Evolutionary conservation across 2,888 invertebrate species (phyloP).

Genomic region (Mayetiola destructor): DNA sequence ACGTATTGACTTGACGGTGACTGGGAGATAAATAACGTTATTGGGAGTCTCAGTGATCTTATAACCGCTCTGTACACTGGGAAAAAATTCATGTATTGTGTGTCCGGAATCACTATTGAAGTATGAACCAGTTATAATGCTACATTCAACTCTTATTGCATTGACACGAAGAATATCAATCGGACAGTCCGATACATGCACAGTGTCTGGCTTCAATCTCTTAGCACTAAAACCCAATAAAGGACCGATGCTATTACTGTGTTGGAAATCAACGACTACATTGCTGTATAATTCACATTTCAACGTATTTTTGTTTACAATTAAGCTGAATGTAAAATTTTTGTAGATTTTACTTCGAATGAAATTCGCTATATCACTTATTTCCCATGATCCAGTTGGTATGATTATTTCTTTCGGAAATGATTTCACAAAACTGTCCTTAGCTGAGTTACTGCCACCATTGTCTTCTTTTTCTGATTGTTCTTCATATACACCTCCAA

Average conservation of each 20-base stretch:
- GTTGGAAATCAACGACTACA: conserved; percentile 18
- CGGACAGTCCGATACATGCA: conserved; percentile 24
- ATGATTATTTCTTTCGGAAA: not conserved
- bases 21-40: conserved; percentile 27
- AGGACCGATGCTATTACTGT: conserved; percentile 19
- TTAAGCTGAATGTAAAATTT: conserved; percentile 16
- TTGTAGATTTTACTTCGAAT: not conserved
- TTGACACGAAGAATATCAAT: conserved; percentile 25
- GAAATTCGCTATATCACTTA: conserved; percentile 23
- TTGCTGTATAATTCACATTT: conserved; percentile 18
- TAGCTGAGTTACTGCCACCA: no score
- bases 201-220: not conserved
- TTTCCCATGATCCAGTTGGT: conserved; percentile 22
- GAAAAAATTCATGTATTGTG: conserved; percentile 21
- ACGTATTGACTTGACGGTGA: conserved; percentile 22
- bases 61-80: not conserved
- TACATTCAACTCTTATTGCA: conserved; percentile 23
- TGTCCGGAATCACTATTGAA: conserved; percentile 23
- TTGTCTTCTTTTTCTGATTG: no score
- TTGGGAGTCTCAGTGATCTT: conserved; percentile 23
- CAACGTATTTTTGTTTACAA: conserved; percentile 23
- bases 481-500: no score
- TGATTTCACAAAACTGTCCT: not conserved
- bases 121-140: conserved; percentile 24
- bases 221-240: conserved; percentile 22